Evolutionary conservation across 2,888 invertebrate species (phyloP).

Genomic region (Pediacus dermestoides): DNA sequence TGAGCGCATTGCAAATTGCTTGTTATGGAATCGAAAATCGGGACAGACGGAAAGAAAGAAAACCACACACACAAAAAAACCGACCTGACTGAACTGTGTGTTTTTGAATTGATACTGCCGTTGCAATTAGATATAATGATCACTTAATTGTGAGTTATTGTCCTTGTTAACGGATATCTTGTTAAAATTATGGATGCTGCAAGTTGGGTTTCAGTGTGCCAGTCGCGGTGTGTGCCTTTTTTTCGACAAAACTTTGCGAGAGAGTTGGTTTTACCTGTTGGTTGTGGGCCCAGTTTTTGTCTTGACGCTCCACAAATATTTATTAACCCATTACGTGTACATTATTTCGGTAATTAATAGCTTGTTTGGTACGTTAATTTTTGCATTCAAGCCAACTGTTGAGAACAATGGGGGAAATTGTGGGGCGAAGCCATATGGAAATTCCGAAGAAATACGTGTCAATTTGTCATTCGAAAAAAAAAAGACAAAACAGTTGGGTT

Average conservation of each 20-base stretch:
- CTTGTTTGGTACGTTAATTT: no score
- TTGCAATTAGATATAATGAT: conserved; percentile 49
- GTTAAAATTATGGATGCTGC: conserved; percentile 43
- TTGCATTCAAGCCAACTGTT: no score
- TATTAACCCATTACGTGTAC: conserved; percentile 33
- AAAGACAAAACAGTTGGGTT: no score
- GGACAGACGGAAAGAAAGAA: conserved; percentile 6
- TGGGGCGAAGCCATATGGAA: no score
- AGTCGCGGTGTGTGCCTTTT: no score
- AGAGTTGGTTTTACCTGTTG: no score
- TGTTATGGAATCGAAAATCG: conserved; percentile 38
- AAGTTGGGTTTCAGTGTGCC: no score
- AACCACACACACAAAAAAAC: conserved; percentile 12
- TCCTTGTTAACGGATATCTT: conserved; percentile 47
- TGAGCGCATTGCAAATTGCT: conserved; percentile 49
- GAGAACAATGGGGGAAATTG: no score
- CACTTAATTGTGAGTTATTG: conserved; percentile 52
- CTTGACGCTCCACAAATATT: conserved; percentile 25
- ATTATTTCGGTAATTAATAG: no score
- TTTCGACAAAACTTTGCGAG: no score
- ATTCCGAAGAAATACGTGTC: no score
- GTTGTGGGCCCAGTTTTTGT: conserved; percentile 24
- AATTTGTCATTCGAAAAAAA: no score
- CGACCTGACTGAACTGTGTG: conserved; percentile 18
- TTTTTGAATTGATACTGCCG: conserved; percentile 44